These are phyloP conservation scores for Epistrophella euchroma DNA, from an alignment of 2,888 invertebrate species.

Conservation along the genomic window DNA sequence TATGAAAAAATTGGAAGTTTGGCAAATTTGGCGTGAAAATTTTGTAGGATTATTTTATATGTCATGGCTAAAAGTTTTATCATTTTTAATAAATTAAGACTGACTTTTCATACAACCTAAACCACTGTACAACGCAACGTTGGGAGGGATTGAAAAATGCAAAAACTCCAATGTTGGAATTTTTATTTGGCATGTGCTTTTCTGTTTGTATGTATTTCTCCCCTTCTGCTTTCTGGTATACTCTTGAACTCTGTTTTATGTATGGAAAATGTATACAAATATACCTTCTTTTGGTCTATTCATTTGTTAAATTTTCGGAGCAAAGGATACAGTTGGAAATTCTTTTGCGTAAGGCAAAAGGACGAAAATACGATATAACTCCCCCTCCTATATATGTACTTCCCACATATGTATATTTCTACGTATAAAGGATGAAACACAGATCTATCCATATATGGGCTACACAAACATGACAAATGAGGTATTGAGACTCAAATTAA, in stretches of 20 bases:
- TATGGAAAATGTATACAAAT: conserved; percentile 32
- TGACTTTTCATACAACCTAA: too few relatives aligned
- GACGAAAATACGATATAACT: background rate
- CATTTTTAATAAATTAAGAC: too few relatives aligned
- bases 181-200: conserved; percentile 56
- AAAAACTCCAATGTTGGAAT: conserved; percentile 9
- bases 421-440: background rate
- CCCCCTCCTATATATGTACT: background rate
- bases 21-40: too few relatives aligned
- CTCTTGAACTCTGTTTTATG: conserved; percentile 40
- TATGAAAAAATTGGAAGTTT: too few relatives aligned
- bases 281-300: conserved; percentile 45
- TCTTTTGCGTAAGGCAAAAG: conserved; percentile 45
- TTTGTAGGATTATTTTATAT: too few relatives aligned
- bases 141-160: background rate
- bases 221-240: background rate
- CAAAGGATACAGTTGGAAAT: conserved; percentile 29
- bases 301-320: conserved; percentile 37
- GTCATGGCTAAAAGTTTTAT: too few relatives aligned
- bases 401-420: background rate
- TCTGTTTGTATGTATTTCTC: background rate
- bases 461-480: conserved; percentile 71
- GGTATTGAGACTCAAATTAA: conserved; percentile 74
- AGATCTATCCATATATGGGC: background rate
- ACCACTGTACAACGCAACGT: background rate